Evolutionary conservation across 2,888 invertebrate species (phyloP).

Genomic region (Melipona beecheii): DNA sequence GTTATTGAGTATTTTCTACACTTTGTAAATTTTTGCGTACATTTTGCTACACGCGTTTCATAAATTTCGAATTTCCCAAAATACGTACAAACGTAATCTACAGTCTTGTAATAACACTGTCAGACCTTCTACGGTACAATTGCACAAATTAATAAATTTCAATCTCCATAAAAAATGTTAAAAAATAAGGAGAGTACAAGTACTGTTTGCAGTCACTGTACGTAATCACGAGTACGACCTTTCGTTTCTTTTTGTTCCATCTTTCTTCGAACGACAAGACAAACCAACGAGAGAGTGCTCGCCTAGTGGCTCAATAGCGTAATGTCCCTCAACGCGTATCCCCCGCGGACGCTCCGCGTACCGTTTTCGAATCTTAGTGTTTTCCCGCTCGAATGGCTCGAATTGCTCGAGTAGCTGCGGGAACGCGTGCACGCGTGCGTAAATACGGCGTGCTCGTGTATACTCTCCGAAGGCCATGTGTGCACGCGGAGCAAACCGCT

Average conservation of each 20-base stretch:
- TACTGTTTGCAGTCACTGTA: background rate
- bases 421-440: constrained; percentile 44
- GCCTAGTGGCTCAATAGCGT: background rate
- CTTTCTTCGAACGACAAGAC: background rate
- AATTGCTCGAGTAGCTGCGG: constrained; percentile 8
- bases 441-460: constrained; percentile 19
- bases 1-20: no score
- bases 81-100: no score
- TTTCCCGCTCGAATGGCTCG: constrained; percentile 60
- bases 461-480: constrained; percentile 43
- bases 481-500: constrained; percentile 20
- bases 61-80: no score
- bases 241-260: background rate
- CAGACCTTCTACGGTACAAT: no score
- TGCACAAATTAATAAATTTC: no score
- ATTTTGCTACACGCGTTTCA: no score
- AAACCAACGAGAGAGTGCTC: background rate
- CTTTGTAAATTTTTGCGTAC: no score
- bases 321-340: constrained; percentile 5
- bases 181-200: background rate
- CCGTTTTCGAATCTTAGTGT: constrained; percentile 48
- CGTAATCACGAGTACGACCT: background rate
- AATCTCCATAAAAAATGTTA: background rate
- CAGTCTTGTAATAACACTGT: no score
- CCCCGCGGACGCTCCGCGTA: constrained; percentile 25